These are phyloP conservation scores for Pleuronectes platessa DNA, from an alignment of 2,113 vertebrate species.

Conservation along the genomic window DNA sequence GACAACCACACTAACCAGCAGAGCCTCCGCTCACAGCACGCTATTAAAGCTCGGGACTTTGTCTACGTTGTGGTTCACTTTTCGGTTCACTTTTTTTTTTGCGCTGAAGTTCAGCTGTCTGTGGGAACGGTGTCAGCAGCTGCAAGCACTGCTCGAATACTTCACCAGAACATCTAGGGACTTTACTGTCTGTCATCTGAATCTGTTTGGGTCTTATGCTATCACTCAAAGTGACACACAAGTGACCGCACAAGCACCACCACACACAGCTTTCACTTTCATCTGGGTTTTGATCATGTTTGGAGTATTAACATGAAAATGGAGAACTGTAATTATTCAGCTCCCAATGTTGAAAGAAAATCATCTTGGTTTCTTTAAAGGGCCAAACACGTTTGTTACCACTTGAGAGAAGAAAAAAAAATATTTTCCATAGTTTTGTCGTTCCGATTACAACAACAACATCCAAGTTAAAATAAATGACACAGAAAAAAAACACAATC, in stretches of 20 bases:
- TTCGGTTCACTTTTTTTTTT: no score
- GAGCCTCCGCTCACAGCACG: not conserved
- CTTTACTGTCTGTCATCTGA: not conserved
- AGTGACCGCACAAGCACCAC: not conserved
- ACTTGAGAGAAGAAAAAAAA: not conserved
- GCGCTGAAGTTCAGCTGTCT: conserved; percentile 17
- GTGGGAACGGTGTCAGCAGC: not conserved
- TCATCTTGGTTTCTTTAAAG: no score
- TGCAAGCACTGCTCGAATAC: not conserved
- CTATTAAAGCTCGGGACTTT: conserved; percentile 11
- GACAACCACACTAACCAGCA: conserved; percentile 8
- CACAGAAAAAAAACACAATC: not conserved
- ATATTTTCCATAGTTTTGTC: not conserved
- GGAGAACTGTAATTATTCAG: no score
- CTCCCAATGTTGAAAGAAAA: no score
- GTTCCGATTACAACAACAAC: not conserved
- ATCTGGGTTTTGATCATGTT: not conserved
- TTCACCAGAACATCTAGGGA: not conserved
- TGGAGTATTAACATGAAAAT: no score
- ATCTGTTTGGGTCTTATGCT: not conserved
- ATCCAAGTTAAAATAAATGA: not conserved
- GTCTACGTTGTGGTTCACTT: conserved; percentile 2
- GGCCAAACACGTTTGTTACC: not conserved
- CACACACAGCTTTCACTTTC: not conserved
- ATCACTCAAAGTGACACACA: not conserved